Conservation (phyloP, 2,113 vertebrate species). For the Petrocephalus microphthalmus region DNA sequence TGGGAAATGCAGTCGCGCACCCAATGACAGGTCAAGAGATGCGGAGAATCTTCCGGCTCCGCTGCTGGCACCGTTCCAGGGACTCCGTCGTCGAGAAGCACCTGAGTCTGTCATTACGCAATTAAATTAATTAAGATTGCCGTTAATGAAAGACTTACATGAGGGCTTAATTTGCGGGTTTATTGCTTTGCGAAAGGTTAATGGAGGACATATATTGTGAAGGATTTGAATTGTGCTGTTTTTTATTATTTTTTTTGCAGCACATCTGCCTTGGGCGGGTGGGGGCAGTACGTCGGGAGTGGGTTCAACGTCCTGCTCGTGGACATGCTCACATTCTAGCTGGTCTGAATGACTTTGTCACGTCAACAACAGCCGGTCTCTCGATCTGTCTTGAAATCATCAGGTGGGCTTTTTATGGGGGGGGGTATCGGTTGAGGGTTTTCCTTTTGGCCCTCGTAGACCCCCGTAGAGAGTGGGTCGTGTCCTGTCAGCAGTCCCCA, state of each 20-base stretch:
- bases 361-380: too few species aligned
- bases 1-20: neutral
- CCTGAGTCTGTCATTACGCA: slow-evolving; percentile 34
- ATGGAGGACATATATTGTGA: slow-evolving; percentile 27
- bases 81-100: slow-evolving; percentile 21
- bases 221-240: slow-evolving; percentile 15
- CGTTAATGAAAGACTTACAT: slow-evolving; percentile 31
- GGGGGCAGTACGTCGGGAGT: neutral
- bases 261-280: neutral
- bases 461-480: neutral
- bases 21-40: slow-evolving; percentile 3
- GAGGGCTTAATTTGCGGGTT: slow-evolving; percentile 25
- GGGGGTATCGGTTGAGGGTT: neutral
- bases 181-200: slow-evolving; percentile 30
- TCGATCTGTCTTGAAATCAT: neutral
- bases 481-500: too few species aligned
- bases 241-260: slow-evolving; percentile 18
- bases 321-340: neutral
- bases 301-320: neutral
- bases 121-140: slow-evolving; percentile 36
- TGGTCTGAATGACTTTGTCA: neutral
- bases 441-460: neutral
- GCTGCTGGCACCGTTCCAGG: slow-evolving; percentile 22
- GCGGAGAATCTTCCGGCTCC: neutral
- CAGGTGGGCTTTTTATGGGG: neutral